Evolutionary conservation across 2,797 vertebrate species (phyloP).

Genomic region (Crypturellus tataupa): DNA sequence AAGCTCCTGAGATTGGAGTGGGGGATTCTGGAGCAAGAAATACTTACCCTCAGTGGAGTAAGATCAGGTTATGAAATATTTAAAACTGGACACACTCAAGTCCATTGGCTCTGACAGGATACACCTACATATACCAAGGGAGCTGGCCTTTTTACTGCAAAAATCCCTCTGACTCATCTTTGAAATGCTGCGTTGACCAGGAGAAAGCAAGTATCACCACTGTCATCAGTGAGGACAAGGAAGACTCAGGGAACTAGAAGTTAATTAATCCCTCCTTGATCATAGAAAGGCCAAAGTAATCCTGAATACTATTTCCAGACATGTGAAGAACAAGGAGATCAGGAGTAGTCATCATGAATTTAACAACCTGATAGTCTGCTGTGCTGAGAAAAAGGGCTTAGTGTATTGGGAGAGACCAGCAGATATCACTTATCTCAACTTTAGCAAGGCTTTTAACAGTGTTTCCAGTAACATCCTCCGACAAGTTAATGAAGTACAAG

Average conservation of each 20-base stretch:
- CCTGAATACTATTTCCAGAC: not conserved
- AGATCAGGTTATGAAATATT: too few species aligned
- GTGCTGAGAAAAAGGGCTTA: not conserved
- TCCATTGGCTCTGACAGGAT: too few species aligned
- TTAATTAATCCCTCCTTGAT: not conserved
- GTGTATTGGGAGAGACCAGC: not conserved
- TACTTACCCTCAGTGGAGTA: too few species aligned
- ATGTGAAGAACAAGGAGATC: not conserved
- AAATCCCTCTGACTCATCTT: too few species aligned
- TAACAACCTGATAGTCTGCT: not conserved
- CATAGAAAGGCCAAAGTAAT: not conserved
- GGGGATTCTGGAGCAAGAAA: too few species aligned
- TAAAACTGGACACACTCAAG: too few species aligned
- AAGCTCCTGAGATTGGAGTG: not conserved
- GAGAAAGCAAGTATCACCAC: too few species aligned
- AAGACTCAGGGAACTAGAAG: not conserved
- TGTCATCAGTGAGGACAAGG: not conserved
- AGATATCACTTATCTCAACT: not conserved
- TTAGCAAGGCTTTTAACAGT: not conserved
- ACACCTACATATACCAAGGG: too few species aligned
- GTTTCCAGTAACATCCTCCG: not conserved
- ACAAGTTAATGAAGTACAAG: not conserved
- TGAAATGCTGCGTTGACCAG: too few species aligned
- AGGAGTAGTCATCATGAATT: not conserved
- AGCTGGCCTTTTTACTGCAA: too few species aligned